Conservation (phyloP, 23 tunicate species). For the Aplidium turbinatum region DNA sequence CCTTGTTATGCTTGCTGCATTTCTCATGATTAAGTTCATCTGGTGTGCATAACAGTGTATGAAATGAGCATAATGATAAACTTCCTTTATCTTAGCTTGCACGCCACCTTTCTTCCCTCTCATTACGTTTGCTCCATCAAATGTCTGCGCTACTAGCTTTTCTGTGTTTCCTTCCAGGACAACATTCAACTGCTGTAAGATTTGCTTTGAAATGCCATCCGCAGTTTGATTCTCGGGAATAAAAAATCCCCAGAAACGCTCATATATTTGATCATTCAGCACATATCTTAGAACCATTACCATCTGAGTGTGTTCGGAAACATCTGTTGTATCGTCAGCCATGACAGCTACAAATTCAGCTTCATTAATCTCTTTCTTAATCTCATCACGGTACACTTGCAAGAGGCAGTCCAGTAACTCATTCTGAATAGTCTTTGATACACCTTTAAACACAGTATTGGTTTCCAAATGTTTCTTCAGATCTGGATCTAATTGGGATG, state of each 20-base stretch:
- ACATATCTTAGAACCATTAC: background rate
- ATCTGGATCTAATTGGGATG: too few species aligned
- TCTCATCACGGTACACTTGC: background rate
- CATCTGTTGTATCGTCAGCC: slow-evolving; percentile 13
- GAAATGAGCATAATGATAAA: background rate
- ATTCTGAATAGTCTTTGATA: too few species aligned
- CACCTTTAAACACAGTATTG: too few species aligned
- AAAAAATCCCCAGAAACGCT: slow-evolving; percentile 7
- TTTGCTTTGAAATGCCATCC: background rate
- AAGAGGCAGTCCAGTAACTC: too few species aligned
- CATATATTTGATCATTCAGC: background rate
- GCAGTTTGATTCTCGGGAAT: slow-evolving; percentile 8
- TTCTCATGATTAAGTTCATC: too few species aligned
- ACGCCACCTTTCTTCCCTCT: background rate
- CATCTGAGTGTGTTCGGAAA: background rate
- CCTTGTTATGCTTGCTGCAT: too few species aligned
- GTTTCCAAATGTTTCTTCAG: too few species aligned
- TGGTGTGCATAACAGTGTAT: background rate
- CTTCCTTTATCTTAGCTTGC: background rate
- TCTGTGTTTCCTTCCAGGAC: background rate
- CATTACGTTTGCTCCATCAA: slow-evolving; percentile 8
- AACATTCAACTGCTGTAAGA: background rate
- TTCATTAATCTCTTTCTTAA: background rate
- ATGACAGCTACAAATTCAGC: background rate
- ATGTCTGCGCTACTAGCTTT: background rate